Base-by-base conservation (phyloP, 1,140 invertebrate genomes). In the Drosophila subpulchrella region DNA sequence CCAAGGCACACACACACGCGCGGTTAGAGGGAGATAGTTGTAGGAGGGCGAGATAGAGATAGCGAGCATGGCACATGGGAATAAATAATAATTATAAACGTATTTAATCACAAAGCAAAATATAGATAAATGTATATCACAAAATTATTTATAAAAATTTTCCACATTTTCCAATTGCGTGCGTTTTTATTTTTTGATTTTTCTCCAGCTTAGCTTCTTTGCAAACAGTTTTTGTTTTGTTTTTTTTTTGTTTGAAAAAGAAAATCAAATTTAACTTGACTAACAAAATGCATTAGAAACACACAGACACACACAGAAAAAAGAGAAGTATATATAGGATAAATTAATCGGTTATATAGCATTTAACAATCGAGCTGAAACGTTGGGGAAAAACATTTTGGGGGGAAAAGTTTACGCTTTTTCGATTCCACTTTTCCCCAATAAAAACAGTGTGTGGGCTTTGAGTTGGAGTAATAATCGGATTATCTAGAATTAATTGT, bases 141-240 rank as follows among this genome's bases (percentile, higher is more conserved):
- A 30, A 20, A 62, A 36, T 50, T 42, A 13, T 32, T 30, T 30
- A 44, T 15, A 59, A 0, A 72, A 71, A 78, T 82, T 82, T 79
- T 88, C 83, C 83, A 86, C 83, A 88, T 80, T 80, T 81, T 88
- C 75, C 70, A 48, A 72, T 72, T 58, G 8, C 53, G 68, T 83
- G 56, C 51, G 32, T 53, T 17, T 51, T 56, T n/a, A n/a, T 57
- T 59, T 24, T 39, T 39, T 12, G 0, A 20, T n/a, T 39, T 70
- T 67, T 70, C 46, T 62, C 46, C 72, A 83, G 79, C 81, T 86
- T 71, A 61, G 79, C 83, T 86, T 83, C 76, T 60, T 83, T 88
- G 79, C 75, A 88, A 74, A 81, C 71, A 39, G 53, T 36, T 42
- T 58, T 24, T 41, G 56, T 72, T 17, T 13, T 41, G 56, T 72